Evolutionary conservation across 2,888 invertebrate genomes (phyloP).

Genomic region (Lucinisca nassula): DNA sequence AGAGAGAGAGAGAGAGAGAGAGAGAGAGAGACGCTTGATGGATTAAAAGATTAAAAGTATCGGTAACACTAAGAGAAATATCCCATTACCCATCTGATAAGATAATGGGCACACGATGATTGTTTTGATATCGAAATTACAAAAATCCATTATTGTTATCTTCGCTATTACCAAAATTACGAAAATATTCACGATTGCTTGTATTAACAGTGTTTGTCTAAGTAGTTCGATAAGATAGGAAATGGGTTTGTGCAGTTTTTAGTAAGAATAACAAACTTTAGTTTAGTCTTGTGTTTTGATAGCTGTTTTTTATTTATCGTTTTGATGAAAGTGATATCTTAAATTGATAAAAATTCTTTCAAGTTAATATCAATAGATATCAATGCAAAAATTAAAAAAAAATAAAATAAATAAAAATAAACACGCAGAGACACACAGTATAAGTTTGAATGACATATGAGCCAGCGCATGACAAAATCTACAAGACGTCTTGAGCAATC

Average conservation of each 20-base stretch:
- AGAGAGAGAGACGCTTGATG: too few species aligned
- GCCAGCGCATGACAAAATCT: too few species aligned
- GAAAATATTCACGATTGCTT: background rate
- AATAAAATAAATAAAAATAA: too few species aligned
- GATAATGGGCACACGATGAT: background rate
- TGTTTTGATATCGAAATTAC: slow-evolving; percentile 3
- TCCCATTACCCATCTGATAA: background rate
- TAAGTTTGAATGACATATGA: too few species aligned
- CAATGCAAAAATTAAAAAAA: background rate
- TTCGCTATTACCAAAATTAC: slow-evolving; percentile 11
- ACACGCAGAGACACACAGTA: too few species aligned
- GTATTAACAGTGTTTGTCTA: background rate
- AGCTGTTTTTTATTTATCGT: background rate
- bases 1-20: too few species aligned
- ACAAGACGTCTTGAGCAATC: too few species aligned
- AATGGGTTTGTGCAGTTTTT: background rate
- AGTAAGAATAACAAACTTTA: background rate
- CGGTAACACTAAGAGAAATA: background rate
- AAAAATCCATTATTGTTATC: slow-evolving; percentile 6
- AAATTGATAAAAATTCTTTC: background rate
- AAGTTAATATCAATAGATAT: background rate
- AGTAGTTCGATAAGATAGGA: background rate
- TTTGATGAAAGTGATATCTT: background rate
- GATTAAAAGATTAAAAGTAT: too few species aligned
- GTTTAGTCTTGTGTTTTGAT: background rate